These are phyloP conservation scores for Mustela erminea DNA, from an alignment of 2,797 vertebrate genomes.

Conservation along the genomic window DNA sequence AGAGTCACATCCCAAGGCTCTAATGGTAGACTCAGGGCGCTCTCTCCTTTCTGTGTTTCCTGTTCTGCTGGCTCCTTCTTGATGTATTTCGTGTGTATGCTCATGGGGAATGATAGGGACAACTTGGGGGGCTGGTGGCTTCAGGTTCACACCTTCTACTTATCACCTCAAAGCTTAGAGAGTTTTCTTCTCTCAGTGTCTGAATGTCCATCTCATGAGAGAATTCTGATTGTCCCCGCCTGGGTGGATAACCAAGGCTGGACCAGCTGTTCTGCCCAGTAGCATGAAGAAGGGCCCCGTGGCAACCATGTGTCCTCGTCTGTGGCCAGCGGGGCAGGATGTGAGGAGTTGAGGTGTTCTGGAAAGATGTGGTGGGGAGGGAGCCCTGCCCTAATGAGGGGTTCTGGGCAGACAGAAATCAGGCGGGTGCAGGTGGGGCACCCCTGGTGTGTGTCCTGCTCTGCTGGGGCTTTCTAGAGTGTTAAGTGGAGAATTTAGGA, in stretches of 20 bases:
- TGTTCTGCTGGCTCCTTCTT: neutral
- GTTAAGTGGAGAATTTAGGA: neutral
- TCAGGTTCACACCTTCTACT: neutral
- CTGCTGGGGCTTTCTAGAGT: neutral
- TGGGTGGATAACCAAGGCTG: neutral
- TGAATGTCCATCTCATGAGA: neutral
- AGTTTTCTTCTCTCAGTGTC: neutral
- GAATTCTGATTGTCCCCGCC: neutral
- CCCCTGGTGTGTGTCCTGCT: fast-evolving
- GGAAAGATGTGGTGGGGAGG: neutral
- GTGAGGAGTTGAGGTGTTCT: neutral
- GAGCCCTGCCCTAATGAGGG: neutral
- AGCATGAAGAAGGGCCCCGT: neutral
- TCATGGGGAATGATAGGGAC: neutral
- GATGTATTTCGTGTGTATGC: too few species aligned
- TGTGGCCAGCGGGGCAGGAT: neutral
- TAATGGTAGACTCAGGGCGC: too few species aligned
- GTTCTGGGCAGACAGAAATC: neutral
- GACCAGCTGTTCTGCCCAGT: neutral
- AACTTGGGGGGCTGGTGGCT: fast-evolving
- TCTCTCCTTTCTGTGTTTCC: neutral
- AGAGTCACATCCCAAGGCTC: neutral
- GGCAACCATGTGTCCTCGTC: neutral
- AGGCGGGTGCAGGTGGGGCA: fast-evolving
- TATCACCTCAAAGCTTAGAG: neutral